phyloP scores from a whole-genome alignment of 2,888 invertebrate species.

The Idaea aversata region DNA sequence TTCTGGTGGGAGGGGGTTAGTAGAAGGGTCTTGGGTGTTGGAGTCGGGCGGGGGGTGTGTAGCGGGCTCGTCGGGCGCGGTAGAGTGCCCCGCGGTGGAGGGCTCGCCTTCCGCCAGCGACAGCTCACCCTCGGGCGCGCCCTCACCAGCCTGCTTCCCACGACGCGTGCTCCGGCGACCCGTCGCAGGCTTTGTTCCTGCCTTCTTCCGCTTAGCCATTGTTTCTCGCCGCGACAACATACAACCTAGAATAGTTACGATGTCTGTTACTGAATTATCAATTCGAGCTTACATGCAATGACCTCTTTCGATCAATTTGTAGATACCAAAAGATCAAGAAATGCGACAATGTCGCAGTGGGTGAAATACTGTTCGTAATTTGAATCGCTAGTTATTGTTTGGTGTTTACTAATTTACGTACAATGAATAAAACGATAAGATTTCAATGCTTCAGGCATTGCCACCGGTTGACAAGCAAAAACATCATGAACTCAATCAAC shows the following conservation, averaged over 20 bases:
- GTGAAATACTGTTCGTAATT: neutral
- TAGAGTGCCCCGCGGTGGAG: conserved; percentile 35
- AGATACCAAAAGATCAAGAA: neutral
- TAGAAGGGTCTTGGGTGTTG: conserved; percentile 13
- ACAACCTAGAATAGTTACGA: conserved; percentile 52
- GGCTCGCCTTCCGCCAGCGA: conserved; percentile 49
- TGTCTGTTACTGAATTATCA: conserved; percentile 29
- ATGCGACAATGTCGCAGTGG: neutral
- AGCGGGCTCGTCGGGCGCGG: conserved; percentile 13
- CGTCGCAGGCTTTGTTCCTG: conserved; percentile 52
- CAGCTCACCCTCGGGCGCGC: too few relatives aligned
- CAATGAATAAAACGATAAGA: too few relatives aligned
- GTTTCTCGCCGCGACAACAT: conserved; percentile 41
- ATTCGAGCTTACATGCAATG: conserved; percentile 40
- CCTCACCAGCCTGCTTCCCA: conserved; percentile 49
- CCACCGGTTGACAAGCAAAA: conserved; percentile 58
- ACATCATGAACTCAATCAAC: conserved; percentile 28
- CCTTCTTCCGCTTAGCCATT: conserved; percentile 73
- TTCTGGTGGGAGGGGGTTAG: conserved; percentile 11
- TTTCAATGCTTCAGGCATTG: conserved; percentile 30
- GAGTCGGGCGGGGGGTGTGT: conserved; percentile 18
- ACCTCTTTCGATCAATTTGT: conserved; percentile 63
- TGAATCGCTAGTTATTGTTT: neutral
- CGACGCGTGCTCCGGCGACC: conserved; percentile 63
- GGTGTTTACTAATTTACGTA: too few relatives aligned